Evolutionary conservation across 2,797 vertebrate genomes (phyloP), one percentile per base, ranked within the genome.

Genomic region (Furcifer pardalis): DNA sequence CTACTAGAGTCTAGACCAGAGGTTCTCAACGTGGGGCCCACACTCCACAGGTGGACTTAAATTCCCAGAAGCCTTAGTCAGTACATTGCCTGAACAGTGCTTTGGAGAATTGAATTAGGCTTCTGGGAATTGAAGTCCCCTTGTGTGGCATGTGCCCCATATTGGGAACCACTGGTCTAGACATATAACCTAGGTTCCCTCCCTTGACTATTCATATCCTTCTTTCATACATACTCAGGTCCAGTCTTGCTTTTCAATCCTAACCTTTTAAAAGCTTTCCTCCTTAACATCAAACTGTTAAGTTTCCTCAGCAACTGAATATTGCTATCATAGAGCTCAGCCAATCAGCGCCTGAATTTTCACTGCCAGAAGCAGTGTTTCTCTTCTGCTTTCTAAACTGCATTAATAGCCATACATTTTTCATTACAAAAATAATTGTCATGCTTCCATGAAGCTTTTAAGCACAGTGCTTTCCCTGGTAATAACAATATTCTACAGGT

Each of bases 391-490:
- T 77, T 71, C 76, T 59, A 84, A 77, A 25, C 74, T 68, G 63
- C 13, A 17, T 77, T 71, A 84, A 71, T 13, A 19, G 25, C 69
- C 82, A 69, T 77, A 35, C 59, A 35, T 46, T 52, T 77, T 83
- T n/a, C n/a, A 84, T 77, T 60, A 52, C 52, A 84, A 40, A 40
- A 60, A 7, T 56, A 42, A 66, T 30, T 21, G 44, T 37, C 35
- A 59, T 77, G 52, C 49, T 77, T 69, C 60, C 27, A 40, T 13
- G 40, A 77, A 21, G 37, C 49, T 77, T 77, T 77, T 37, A 62
- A 71, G n/a, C 49, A 1, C 49, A 68, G 10, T 56, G 30, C n/a
- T 59, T 77, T 77, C 75, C 35, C 65, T 62, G 42, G 37, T 25
- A 30, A 81, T 25, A 23, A 35, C 40, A 7, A 17, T 71, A 25